Conservation (phyloP, 2,113 vertebrate genomes). For the Anolis carolinensis region DNA sequence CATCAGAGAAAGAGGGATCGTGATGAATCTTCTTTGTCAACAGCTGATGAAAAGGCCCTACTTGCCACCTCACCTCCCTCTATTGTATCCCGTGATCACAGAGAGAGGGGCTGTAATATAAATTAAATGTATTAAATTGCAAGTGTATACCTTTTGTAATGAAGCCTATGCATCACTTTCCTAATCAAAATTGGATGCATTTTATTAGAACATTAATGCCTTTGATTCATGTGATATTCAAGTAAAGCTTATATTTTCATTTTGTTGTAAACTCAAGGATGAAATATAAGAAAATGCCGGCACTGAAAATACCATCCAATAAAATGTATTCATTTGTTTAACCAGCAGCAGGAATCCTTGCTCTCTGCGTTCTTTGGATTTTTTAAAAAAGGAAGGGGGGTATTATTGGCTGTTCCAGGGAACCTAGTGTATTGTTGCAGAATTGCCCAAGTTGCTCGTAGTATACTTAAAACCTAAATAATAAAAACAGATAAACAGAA, state of each 20-base stretch:
- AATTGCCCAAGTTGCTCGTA: conserved; percentile 75
- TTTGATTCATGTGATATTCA: conserved; percentile 19
- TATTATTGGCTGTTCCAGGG: conserved; percentile 53
- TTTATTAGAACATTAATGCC: conserved; percentile 44
- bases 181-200: conserved; percentile 43
- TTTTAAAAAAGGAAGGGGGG: conserved; percentile 39
- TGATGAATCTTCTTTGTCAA: neutral
- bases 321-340: conserved; percentile 29
- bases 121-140: neutral
- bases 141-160: conserved; percentile 23
- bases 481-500: conserved; percentile 76
- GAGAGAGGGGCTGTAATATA: neutral
- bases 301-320: conserved; percentile 20
- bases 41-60: neutral
- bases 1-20: neutral
- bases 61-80: neutral
- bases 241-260: conserved; percentile 25
- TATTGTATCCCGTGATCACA: neutral
- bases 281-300: conserved; percentile 28
- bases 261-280: conserved; percentile 30
- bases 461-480: conserved; percentile 74
- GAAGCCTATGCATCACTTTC: conserved; percentile 47
- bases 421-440: conserved; percentile 67
- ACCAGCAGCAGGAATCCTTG: conserved; percentile 7
- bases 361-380: conserved; percentile 8